Evolutionary conservation across 2,888 invertebrate species (phyloP), one percentile per base, ranked within the genome.

Genomic region (Heliothis peltigera): DNA sequence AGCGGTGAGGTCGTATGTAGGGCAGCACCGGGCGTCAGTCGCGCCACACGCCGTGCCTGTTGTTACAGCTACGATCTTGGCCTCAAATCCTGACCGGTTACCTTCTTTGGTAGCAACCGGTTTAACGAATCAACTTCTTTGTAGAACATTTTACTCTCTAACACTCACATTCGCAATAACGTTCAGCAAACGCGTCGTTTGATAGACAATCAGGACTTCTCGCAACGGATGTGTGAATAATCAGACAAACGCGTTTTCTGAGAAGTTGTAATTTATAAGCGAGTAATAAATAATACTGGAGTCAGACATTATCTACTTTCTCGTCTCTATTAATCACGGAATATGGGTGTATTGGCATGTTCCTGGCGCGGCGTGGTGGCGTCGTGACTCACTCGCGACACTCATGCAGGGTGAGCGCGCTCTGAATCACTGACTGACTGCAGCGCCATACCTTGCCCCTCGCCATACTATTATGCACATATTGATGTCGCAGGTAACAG

Each of bases 91-190:
- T 84, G 88, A 90, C 89, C 91, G 90, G 93, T 90, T 91, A 82
- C 93, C 94, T 90, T 94, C 91, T 93, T 92, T 90, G 93, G 89
- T 74, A 81, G 82, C 86, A 88, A 94, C 94, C 93, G 94, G 94
- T 94, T 94, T 88, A 82, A 82, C 82, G 86, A 87, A 88, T 86
- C 87, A 87, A 83, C 84, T 82, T 84, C 84, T 85, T 86, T 84
- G 82, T 83, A 86, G 84, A 88, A 88, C 88, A 87, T 84, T 89
- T 86, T 86, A 88, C 83, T 88, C 86, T 87, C 84, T 86, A 84
- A 83, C 76, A 81, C 69, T 81, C 81, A 83, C 83, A 85, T 86
- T 84, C 82, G 82, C 81, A 81, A 84, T 76, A 75, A 72, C 54
- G 63, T 65, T 61, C 39, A 59, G 66, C 70, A 75, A 70, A 73